Conservation (phyloP, 2,888 invertebrate species). For the Cataglyphis albicans region DNA sequence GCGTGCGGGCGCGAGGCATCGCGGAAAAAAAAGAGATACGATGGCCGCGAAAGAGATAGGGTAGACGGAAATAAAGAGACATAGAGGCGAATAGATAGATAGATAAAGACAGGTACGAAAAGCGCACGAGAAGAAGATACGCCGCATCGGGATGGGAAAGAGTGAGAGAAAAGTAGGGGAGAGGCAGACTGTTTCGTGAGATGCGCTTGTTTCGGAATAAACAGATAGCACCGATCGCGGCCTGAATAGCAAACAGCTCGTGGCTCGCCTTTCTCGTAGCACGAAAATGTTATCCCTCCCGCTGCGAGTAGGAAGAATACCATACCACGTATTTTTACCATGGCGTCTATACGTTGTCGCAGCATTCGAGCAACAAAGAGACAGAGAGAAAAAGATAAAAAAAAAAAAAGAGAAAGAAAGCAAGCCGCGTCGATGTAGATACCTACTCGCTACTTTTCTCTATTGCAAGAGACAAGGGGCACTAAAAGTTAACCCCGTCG, state of each 20-base stretch:
- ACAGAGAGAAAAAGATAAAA: not conserved
- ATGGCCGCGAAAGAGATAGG: conserved; percentile 22
- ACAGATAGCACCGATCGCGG: conserved; percentile 83
- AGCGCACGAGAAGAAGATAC: conserved; percentile 30
- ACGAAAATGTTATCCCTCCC: conserved; percentile 78
- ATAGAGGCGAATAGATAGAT: conserved; percentile 56
- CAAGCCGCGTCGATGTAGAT: conserved; percentile 54
- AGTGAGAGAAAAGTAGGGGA: conserved; percentile 48
- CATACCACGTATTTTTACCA: conserved; percentile 65
- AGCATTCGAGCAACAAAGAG: conserved; percentile 34
- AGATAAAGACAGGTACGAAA: conserved; percentile 57
- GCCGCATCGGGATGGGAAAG: conserved; percentile 40
- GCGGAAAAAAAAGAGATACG: conserved; percentile 46
- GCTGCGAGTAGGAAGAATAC: conserved; percentile 53
- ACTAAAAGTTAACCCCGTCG: conserved; percentile 71
- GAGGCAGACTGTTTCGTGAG: conserved; percentile 64
- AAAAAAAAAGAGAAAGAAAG: not conserved
- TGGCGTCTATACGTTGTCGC: conserved; percentile 65
- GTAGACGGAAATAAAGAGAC: conserved; percentile 45
- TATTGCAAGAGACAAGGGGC: conserved; percentile 73
- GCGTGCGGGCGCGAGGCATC: conserved; percentile 21
- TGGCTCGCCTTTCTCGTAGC: conserved; percentile 69
- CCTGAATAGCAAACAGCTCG: conserved; percentile 82
- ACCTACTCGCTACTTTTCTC: conserved; percentile 77
- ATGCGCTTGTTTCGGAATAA: conserved; percentile 84